phyloP scores from a whole-genome alignment of 1,140 invertebrate species.

The Cydia strobilella region DNA sequence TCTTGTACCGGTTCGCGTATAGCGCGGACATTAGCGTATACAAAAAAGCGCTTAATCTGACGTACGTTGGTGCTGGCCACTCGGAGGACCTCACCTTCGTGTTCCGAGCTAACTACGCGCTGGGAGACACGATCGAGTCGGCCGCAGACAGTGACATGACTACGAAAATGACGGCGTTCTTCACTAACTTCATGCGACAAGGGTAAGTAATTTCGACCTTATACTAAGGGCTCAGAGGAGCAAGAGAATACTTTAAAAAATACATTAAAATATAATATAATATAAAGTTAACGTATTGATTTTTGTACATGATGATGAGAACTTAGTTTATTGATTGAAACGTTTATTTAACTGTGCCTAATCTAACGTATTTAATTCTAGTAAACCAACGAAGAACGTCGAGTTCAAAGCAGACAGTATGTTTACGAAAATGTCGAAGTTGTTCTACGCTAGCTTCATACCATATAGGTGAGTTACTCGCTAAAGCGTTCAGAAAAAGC shows the following conservation, averaged over 20 bases:
- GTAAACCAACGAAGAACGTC: conserved; percentile 43
- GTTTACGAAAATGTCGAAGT: too few species aligned
- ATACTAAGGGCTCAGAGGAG: not conserved
- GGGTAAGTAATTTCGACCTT: conserved; percentile 44
- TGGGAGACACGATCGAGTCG: conserved; percentile 38
- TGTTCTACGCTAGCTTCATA: too few species aligned
- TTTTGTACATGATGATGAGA: too few species aligned
- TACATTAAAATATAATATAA: too few species aligned
- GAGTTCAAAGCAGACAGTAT: not conserved
- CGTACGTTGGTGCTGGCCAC: conserved; percentile 58
- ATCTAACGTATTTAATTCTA: conserved; percentile 39
- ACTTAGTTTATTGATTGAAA: too few species aligned
- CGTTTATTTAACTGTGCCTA: conserved; percentile 8
- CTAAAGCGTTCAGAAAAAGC: too few species aligned
- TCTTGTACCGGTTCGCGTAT: conserved; percentile 61
- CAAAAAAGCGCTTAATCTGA: conserved; percentile 43
- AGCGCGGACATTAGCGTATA: conserved; percentile 49
- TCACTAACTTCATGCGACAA: conserved; percentile 56
- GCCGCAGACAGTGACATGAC: conserved; percentile 43
- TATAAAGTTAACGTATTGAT: too few species aligned
- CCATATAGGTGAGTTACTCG: too few species aligned
- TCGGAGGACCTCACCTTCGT: conserved; percentile 65
- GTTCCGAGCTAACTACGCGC: conserved; percentile 54
- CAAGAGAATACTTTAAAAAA: too few species aligned
- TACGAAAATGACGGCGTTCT: conserved; percentile 53